Evolutionary conservation across 1,140 invertebrate genomes (phyloP).

Genomic region (Globodera ellingtonae): DNA sequence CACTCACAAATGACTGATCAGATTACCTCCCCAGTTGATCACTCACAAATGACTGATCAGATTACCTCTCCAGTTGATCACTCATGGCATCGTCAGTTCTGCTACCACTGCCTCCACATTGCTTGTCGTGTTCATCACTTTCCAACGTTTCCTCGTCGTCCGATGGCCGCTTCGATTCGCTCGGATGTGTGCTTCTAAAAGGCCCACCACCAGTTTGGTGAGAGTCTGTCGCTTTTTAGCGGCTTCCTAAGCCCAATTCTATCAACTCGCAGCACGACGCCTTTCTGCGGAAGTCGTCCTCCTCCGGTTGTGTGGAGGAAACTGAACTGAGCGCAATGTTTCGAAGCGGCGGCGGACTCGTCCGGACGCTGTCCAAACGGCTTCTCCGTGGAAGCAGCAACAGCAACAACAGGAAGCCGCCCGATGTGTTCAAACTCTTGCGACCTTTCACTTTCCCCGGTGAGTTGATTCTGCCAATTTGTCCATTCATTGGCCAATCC

Average conservation of each 20-base stretch:
- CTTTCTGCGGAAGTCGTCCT: conserved; percentile 26
- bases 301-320: conserved; percentile 26
- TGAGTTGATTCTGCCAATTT: conserved; percentile 23
- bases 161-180: conserved; percentile 50
- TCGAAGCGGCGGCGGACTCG: conserved; percentile 17
- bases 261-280: conserved; percentile 23
- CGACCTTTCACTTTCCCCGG: conserved; percentile 39
- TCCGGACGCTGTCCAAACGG: conserved; percentile 18
- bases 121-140: conserved; percentile 53
- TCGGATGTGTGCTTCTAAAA: conserved; percentile 22
- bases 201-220: conserved; percentile 14
- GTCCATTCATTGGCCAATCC: no score
- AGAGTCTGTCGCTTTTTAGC: background rate
- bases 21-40: no score
- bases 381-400: background rate
- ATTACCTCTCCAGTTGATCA: conserved; percentile 28
- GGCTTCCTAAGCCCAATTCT: no score
- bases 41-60: background rate
- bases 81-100: conserved; percentile 47
- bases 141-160: conserved; percentile 56
- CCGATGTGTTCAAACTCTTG: conserved; percentile 30
- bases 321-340: conserved; percentile 26
- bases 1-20: no score
- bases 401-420: conserved; percentile 19
- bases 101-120: conserved; percentile 52